Percentiles rank a stretch among this genome's conserved stretches.
Evolutionary conservation across 2,797 vertebrate species (phyloP).

Genomic region (Parotocinclus haroldoi): DNA sequence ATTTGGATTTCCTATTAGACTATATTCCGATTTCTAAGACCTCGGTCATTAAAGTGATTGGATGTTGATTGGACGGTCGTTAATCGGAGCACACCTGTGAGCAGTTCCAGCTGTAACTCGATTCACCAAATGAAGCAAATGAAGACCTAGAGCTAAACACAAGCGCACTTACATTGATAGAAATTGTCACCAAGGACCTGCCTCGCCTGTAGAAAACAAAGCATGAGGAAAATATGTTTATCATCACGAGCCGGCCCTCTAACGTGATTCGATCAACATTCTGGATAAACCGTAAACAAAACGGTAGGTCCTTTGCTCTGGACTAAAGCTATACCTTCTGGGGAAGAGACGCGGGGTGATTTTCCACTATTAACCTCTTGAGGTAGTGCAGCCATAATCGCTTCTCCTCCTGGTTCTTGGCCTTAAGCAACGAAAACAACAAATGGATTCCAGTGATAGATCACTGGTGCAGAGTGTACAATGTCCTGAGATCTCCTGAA

Average conservation of each 20-base stretch:
- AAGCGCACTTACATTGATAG: slow-evolving; percentile 75
- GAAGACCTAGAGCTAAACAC: not conserved
- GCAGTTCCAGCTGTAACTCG: too few relatives aligned
- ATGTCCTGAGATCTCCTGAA: too few relatives aligned
- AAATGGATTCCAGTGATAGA: not conserved
- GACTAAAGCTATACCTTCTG: slow-evolving; percentile 74
- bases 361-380: slow-evolving; percentile 85
- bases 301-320: too few relatives aligned
- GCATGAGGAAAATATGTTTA: not conserved
- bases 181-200: slow-evolving; percentile 84
- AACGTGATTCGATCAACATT: not conserved
- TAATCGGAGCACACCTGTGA: too few relatives aligned
- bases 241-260: not conserved
- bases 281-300: too few relatives aligned
- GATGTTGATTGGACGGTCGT: too few relatives aligned
- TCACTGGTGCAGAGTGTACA: too few relatives aligned
- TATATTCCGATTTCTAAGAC: too few relatives aligned
- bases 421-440: slow-evolving; percentile 58
- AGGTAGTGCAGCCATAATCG: slow-evolving; percentile 88
- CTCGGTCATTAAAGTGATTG: too few relatives aligned
- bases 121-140: not conserved
- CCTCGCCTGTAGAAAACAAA: slow-evolving; percentile 70
- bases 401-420: slow-evolving; percentile 90
- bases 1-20: too few relatives aligned
- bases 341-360: slow-evolving; percentile 83